Evolutionary conservation across 2,888 invertebrate species (phyloP).

Genomic region (Hybos culiciformis): DNA sequence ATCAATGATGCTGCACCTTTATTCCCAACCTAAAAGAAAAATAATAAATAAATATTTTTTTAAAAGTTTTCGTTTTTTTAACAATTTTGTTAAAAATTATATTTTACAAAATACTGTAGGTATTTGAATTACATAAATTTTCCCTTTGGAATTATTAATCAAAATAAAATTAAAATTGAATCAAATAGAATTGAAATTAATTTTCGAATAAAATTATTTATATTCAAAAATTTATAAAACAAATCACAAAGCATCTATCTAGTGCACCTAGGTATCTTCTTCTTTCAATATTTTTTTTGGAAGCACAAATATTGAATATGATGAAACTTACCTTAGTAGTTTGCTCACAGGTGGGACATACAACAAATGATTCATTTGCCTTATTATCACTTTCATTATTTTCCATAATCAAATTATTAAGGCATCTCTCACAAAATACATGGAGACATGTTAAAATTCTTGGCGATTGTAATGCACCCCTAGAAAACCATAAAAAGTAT

Average conservation of each 20-base stretch:
- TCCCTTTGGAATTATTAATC: no score
- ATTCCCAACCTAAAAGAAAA: constrained; percentile 45
- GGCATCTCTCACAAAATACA: constrained; percentile 86
- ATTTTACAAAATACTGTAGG: neutral
- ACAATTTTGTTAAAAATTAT: no score
- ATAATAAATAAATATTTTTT: no score
- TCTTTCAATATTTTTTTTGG: no score
- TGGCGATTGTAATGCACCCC: constrained; percentile 64
- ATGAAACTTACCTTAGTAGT: constrained; percentile 52
- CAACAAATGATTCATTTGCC: constrained; percentile 48
- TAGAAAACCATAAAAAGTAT: constrained; percentile 28
- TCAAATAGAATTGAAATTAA: no score
- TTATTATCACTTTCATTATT: constrained; percentile 55
- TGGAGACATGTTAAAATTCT: constrained; percentile 86
- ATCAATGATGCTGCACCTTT: constrained; percentile 69
- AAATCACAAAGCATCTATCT: no score
- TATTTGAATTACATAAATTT: neutral
- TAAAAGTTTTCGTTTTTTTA: no score
- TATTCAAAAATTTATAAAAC: no score
- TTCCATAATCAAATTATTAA: constrained; percentile 63
- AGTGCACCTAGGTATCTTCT: no score
- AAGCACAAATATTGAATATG: neutral
- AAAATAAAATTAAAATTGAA: no score
- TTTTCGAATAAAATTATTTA: no score
- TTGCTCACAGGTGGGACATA: constrained; percentile 74